phyloP scores from a whole-genome alignment of 2,888 invertebrate genomes.

The Microplitis manilae region DNA sequence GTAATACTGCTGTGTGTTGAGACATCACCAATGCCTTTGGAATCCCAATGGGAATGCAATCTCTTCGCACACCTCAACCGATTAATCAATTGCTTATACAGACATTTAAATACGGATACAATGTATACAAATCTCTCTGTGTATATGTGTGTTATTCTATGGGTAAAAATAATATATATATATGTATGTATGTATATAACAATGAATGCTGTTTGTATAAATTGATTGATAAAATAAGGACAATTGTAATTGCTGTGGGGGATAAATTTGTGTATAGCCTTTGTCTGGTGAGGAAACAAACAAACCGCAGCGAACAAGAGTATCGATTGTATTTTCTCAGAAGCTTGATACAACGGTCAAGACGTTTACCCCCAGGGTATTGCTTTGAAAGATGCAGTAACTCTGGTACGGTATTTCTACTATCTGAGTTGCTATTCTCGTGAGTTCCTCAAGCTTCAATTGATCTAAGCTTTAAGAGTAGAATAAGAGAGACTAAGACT shows the following conservation, averaged over 20 bases:
- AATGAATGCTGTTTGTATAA: neutral
- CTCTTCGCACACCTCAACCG: slow-evolving; percentile 24
- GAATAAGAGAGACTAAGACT: neutral
- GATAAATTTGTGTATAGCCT: neutral
- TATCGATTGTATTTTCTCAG: slow-evolving; percentile 4
- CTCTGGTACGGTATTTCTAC: slow-evolving; percentile 11
- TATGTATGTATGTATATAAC: too few relatives aligned
- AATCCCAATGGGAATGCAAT: slow-evolving; percentile 27
- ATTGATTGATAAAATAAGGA: neutral
- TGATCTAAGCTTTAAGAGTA: slow-evolving; percentile 4
- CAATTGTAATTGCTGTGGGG: neutral
- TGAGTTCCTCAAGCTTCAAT: neutral
- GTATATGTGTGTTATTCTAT: too few relatives aligned
- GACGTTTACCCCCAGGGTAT: slow-evolving; percentile 17
- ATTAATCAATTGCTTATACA: slow-evolving; percentile 26
- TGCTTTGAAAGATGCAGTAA: slow-evolving; percentile 23
- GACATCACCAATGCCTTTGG: neutral
- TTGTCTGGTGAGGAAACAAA: neutral
- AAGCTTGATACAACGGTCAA: neutral
- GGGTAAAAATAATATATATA: too few relatives aligned
- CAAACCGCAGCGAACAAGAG: neutral
- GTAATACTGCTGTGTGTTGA: slow-evolving; percentile 15
- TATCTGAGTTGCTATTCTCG: neutral
- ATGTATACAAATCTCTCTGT: too few relatives aligned
- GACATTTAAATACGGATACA: neutral